A percentile compares a stretch with the other conserved stretches of the same genome.
These are phyloP conservation scores for Oryctes rhinoceros DNA, from an alignment of 1,140 invertebrate species.

Conservation along the genomic window DNA sequence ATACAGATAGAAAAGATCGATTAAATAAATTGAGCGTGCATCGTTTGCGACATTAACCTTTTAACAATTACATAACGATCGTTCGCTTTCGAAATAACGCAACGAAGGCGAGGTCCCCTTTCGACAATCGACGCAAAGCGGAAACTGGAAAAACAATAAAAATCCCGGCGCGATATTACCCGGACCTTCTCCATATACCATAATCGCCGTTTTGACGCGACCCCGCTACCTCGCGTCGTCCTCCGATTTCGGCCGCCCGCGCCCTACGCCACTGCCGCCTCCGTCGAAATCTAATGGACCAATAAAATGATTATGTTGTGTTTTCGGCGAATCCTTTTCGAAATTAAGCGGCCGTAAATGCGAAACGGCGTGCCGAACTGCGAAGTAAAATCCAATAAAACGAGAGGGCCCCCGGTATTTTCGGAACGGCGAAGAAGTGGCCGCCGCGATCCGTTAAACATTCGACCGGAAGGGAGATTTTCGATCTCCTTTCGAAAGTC, in stretches of 20 bases:
- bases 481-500: background rate
- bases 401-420: background rate
- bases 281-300: constrained; percentile 28
- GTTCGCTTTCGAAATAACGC: background rate
- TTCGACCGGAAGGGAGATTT: constrained; percentile 16
- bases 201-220: background rate
- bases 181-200: background rate
- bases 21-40: background rate
- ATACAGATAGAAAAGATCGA: background rate
- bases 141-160: background rate
- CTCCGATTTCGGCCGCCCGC: background rate
- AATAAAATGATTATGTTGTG: constrained; percentile 37
- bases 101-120: background rate
- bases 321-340: constrained; percentile 32
- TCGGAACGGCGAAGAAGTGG: background rate
- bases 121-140: background rate
- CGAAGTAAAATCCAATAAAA: constrained; percentile 29
- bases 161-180: background rate
- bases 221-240: background rate
- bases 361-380: constrained; percentile 32
- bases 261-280: constrained; percentile 21
- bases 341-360: constrained; percentile 32
- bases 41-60: background rate
- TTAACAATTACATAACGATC: background rate
- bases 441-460: background rate